Percentiles rank a stretch among this genome's conserved stretches.
phyloP scores from a whole-genome alignment of 2,888 invertebrate genomes.

The Tolmerus cingulatus region DNA sequence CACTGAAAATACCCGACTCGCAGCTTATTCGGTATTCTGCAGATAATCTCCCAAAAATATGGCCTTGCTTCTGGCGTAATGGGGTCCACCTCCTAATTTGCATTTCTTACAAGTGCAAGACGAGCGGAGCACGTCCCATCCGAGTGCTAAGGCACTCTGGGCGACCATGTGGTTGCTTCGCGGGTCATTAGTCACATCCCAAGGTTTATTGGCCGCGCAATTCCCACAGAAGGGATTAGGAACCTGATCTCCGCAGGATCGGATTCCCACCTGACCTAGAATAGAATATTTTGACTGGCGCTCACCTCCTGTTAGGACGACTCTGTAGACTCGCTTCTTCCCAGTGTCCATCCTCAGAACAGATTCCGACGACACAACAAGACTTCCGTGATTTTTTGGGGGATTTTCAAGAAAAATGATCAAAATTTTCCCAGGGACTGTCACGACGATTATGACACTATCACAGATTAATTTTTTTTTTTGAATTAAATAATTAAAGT shows the following conservation, averaged over 20 bases:
- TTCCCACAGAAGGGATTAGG: background rate
- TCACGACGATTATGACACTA: conserved; percentile 17
- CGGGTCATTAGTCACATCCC: background rate
- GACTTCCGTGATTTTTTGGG: background rate
- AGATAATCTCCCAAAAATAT: background rate
- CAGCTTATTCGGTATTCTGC: background rate
- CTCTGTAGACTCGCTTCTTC: conserved; percentile 15
- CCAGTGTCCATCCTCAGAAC: conserved; percentile 1
- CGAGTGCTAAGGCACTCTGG: background rate
- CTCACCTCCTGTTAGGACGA: conserved; percentile 34
- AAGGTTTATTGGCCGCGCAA: background rate
- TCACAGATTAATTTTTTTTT: conserved; percentile 1
- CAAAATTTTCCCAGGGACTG: conserved; percentile 6
- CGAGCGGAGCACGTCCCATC: background rate
- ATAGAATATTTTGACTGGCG: background rate
- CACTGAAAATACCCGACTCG: background rate
- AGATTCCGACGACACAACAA: background rate
- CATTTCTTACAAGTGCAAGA: background rate
- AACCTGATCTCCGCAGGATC: background rate
- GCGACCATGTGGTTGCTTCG: background rate
- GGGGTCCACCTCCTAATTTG: background rate
- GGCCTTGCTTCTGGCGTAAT: background rate
- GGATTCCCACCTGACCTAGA: background rate
- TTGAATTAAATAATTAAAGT: background rate
- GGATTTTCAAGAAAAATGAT: background rate